phyloP scores from a whole-genome alignment of 2,113 vertebrate genomes.

The Thunnus maccoyii region DNA sequence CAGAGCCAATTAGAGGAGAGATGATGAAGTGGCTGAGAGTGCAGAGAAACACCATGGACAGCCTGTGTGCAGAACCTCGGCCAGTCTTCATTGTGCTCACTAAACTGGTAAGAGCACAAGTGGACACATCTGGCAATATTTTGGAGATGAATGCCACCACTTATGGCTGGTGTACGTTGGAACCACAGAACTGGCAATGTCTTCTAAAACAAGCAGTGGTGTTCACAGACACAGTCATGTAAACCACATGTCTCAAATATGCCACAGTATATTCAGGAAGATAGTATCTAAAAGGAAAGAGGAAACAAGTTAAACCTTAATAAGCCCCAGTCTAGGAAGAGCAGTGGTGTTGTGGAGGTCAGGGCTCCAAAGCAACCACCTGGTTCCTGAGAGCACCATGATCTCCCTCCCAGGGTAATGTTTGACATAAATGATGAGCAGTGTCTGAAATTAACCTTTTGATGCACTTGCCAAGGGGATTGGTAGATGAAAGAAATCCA shows the following conservation, averaged over 20 bases:
- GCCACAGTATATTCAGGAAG: too few relatives aligned
- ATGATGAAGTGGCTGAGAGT: slow-evolving; percentile 65
- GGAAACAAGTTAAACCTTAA: too few relatives aligned
- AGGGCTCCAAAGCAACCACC: neutral
- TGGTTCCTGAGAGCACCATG: neutral
- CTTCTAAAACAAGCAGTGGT: neutral
- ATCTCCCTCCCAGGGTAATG: too few relatives aligned
- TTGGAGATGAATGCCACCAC: neutral
- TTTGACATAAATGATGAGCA: too few relatives aligned
- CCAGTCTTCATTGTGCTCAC: neutral
- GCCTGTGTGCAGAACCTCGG: slow-evolving; percentile 39
- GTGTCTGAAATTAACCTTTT: too few relatives aligned
- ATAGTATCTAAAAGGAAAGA: too few relatives aligned
- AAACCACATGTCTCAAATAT: neutral
- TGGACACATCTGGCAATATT: slow-evolving; percentile 5
- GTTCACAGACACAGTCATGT: neutral
- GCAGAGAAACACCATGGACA: slow-evolving; percentile 49
- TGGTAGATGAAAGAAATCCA: too few relatives aligned
- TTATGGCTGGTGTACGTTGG: neutral
- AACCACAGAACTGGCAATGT: neutral
- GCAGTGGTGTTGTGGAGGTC: too few relatives aligned
- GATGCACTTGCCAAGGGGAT: too few relatives aligned
- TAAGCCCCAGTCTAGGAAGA: too few relatives aligned
- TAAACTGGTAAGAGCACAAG: slow-evolving; percentile 13
- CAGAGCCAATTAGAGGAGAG: slow-evolving; percentile 74